Conservation (phyloP, 1,140 invertebrate genomes). For the Manduca sexta region DNA sequence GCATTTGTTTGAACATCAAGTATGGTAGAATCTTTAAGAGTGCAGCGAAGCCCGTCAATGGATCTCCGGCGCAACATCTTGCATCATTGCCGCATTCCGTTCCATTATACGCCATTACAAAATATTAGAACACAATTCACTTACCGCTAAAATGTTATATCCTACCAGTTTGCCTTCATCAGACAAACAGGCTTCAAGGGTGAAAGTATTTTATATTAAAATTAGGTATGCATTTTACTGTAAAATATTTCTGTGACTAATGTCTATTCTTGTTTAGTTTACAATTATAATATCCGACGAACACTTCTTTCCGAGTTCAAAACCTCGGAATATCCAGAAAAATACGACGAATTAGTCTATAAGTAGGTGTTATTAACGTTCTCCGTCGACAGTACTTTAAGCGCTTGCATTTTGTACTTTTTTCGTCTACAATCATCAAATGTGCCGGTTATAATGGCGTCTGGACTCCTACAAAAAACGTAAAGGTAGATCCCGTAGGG, state of each 20-base stretch:
- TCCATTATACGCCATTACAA: constrained; percentile 1
- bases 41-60: background rate
- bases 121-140: background rate
- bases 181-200: no score
- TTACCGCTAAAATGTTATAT: background rate
- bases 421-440: constrained; percentile 46
- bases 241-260: no score
- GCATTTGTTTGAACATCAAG: background rate
- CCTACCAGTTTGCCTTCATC: no score
- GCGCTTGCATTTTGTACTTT: constrained; percentile 16
- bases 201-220: no score
- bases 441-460: constrained; percentile 51
- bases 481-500: constrained; percentile 42
- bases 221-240: no score
- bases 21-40: background rate
- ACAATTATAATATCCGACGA: no score
- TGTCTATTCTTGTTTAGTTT: no score
- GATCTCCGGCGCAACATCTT: background rate
- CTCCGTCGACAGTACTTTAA: background rate
- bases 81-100: constrained; percentile 1
- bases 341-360: no score
- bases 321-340: no score
- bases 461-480: constrained; percentile 39
- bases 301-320: background rate
- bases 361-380: background rate